Evolutionary conservation across 2,797 vertebrate species (phyloP).

Genomic region (Potorous gilbertii): DNA sequence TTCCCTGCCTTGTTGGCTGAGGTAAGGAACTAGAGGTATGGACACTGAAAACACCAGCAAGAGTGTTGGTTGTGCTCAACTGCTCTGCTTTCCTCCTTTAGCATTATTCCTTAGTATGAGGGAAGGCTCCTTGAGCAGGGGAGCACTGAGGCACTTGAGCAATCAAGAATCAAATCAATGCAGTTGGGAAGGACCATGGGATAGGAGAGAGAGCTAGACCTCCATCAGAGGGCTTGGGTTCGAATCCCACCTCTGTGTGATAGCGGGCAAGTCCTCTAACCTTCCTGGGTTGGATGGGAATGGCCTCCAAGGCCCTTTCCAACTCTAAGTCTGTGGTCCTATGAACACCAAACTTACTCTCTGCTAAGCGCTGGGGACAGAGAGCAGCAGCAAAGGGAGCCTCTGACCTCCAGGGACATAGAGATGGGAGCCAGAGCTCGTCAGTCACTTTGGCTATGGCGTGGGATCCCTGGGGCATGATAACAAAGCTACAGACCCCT

Average conservation of each 20-base stretch:
- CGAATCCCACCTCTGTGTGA: neutral
- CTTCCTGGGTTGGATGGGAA: neutral
- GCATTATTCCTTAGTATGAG: neutral
- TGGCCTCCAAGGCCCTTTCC: neutral
- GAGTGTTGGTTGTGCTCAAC: neutral
- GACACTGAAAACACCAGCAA: neutral
- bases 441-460: neutral
- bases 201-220: neutral
- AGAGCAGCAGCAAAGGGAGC: neutral
- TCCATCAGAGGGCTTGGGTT: neutral
- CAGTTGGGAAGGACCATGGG: neutral
- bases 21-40: neutral
- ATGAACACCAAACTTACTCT: neutral
- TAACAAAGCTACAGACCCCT: neutral
- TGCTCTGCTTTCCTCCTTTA: no score
- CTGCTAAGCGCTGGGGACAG: neutral
- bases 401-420: neutral
- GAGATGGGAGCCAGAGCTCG: no score
- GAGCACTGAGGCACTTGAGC: neutral
- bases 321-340: neutral
- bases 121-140: neutral
- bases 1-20: neutral
- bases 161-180: neutral
- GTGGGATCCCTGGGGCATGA: neutral
- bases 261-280: neutral